Evolutionary conservation across 2,888 invertebrate genomes (phyloP).

Genomic region (Heliconius cydno): DNA sequence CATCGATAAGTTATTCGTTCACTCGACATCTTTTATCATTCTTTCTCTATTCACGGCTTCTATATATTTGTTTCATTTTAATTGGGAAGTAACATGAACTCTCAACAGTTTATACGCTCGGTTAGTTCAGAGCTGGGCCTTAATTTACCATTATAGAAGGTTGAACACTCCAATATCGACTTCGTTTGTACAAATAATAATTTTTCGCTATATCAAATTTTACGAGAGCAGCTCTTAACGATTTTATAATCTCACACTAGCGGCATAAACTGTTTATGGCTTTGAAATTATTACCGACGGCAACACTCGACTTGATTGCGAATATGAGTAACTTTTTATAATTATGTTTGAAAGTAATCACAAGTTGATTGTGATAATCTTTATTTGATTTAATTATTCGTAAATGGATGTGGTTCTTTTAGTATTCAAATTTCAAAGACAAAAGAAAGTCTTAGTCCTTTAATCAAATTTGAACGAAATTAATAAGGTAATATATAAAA

Average conservation of each 20-base stretch:
- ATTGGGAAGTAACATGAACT: slow-evolving; percentile 78
- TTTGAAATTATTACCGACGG: slow-evolving; percentile 54
- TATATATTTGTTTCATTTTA: slow-evolving; percentile 66
- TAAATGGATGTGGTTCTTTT: neutral
- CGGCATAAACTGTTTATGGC: slow-evolving; percentile 57
- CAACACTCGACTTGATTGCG: slow-evolving; percentile 56
- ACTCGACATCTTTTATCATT: slow-evolving; percentile 61
- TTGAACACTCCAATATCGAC: slow-evolving; percentile 73
- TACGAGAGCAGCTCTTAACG: slow-evolving; percentile 60
- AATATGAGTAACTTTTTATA: slow-evolving; percentile 53
- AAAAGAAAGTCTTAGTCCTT: slow-evolving; percentile 54
- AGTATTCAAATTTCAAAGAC: slow-evolving; percentile 48
- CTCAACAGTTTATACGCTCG: slow-evolving; percentile 80
- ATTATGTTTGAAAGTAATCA: slow-evolving; percentile 48
- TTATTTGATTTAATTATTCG: slow-evolving; percentile 8
- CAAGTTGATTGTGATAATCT: slow-evolving; percentile 62
- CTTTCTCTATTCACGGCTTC: slow-evolving; percentile 56
- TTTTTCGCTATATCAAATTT: slow-evolving; percentile 68
- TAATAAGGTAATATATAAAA: too few species aligned
- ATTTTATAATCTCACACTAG: slow-evolving; percentile 62
- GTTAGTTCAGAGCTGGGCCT: slow-evolving; percentile 70
- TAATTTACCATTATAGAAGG: slow-evolving; percentile 79
- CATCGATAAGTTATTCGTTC: slow-evolving; percentile 50
- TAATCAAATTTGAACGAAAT: slow-evolving; percentile 53
- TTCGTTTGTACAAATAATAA: slow-evolving; percentile 59